Evolutionary conservation across 2,888 invertebrate species (phyloP).

Genomic region (Sminthurinus aureus): DNA sequence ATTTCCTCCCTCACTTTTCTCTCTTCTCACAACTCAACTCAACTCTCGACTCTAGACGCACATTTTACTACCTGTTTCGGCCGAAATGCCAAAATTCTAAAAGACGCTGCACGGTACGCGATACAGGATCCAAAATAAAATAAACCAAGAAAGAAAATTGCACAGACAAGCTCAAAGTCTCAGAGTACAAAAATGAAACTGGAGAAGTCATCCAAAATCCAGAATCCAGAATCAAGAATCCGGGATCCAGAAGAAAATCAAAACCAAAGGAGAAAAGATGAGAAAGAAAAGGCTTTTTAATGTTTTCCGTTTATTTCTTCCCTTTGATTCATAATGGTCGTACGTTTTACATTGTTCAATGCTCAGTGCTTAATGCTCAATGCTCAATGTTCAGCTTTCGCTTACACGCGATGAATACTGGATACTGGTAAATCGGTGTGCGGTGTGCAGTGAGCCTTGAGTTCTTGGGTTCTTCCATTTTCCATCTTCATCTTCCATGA

Average conservation of each 20-base stretch:
- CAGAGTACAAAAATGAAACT: neutral
- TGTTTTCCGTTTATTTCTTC: conserved; percentile 37
- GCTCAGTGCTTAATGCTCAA: no score
- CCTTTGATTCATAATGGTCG: conserved; percentile 35
- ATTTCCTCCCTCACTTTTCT: conserved; percentile 24
- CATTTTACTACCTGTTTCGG: neutral
- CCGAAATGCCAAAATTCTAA: neutral
- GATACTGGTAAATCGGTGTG: neutral
- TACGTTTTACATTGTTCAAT: neutral
- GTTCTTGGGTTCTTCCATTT: neutral
- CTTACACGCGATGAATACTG: no score
- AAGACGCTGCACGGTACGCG: neutral
- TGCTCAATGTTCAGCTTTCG: no score
- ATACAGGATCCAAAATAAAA: neutral
- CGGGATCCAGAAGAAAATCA: neutral
- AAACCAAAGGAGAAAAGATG: conserved; percentile 21
- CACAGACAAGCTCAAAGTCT: neutral
- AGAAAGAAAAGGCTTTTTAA: conserved; percentile 36
- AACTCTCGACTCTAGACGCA: neutral
- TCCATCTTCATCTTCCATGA: neutral
- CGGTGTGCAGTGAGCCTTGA: neutral
- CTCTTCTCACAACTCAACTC: neutral
- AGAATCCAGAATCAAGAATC: neutral
- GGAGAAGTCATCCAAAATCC: neutral
- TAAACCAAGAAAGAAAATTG: neutral